Conservation (phyloP, 2,888 invertebrate species). For the Smittia sp. region DNA sequence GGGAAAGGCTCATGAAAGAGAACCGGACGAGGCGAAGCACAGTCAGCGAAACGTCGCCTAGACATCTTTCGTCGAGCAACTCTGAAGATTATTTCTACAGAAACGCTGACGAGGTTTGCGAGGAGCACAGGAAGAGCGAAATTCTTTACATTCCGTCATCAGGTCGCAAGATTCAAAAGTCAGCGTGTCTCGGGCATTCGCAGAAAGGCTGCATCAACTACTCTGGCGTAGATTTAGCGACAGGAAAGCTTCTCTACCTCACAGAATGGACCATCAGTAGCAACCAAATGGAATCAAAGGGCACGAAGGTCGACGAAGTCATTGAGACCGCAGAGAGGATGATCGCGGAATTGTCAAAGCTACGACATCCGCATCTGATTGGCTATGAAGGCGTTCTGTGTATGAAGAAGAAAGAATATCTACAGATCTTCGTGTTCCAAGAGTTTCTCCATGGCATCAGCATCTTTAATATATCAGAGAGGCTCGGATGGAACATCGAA, state of each 20-base stretch:
- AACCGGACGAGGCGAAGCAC: conserved; percentile 57
- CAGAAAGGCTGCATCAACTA: conserved; percentile 70
- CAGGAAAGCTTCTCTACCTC: conserved; percentile 69
- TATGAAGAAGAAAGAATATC: conserved; percentile 60
- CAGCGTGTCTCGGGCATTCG: conserved; percentile 76
- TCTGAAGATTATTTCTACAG: conserved; percentile 56
- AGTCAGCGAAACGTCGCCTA: conserved; percentile 52
- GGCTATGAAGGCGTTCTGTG: conserved; percentile 73
- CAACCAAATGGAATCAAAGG: conserved; percentile 51
- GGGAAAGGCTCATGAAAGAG: conserved; percentile 72
- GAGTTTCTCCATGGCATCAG: conserved; percentile 61
- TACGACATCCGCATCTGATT: conserved; percentile 70
- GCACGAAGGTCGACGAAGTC: conserved; percentile 52
- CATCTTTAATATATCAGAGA: conserved; percentile 50
- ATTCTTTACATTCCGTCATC: conserved; percentile 58
- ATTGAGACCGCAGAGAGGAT: conserved; percentile 70
- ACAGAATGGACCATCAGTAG: conserved; percentile 71
- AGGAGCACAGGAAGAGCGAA: conserved; percentile 58
- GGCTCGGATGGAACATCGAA: conserved; percentile 53
- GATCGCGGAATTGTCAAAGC: conserved; percentile 64
- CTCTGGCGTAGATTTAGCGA: conserved; percentile 70
- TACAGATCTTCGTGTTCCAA: conserved; percentile 67
- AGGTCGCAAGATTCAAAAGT: conserved; percentile 66
- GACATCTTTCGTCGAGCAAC: conserved; percentile 55
- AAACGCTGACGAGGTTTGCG: conserved; percentile 49